Evolutionary conservation across 1,140 invertebrate genomes (phyloP).

Genomic region (Drosophila serrata): DNA sequence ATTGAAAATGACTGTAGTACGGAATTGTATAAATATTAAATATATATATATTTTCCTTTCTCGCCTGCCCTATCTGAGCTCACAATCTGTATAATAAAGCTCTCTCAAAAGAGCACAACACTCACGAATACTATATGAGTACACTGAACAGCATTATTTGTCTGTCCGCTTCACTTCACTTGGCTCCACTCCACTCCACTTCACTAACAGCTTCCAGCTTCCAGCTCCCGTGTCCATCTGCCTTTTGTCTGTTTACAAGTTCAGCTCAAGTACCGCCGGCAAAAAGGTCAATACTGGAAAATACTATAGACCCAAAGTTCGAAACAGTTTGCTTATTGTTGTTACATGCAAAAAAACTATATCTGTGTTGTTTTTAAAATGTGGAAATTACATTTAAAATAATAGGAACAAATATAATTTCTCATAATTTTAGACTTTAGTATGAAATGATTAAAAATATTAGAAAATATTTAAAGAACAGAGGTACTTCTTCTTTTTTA

Average conservation of each 20-base stretch:
- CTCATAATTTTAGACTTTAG: not conserved
- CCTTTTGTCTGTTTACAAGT: constrained; percentile 53
- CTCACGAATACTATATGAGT: not conserved
- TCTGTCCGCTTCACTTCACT: constrained; percentile 36
- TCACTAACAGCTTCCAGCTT: constrained; percentile 5
- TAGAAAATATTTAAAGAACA: too few species aligned
- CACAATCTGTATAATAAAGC: constrained; percentile 61
- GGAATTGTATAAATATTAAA: constrained; percentile 42
- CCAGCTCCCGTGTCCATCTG: constrained; percentile 32
- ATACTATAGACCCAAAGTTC: constrained; percentile 3
- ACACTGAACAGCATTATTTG: constrained; percentile 28
- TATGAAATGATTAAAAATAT: not conserved
- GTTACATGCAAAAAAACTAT: not conserved
- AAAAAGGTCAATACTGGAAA: constrained; percentile 30
- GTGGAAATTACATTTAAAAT: not conserved
- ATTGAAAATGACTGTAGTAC: constrained; percentile 46
- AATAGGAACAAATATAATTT: too few species aligned
- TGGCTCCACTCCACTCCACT: constrained; percentile 27
- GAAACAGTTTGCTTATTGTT: constrained; percentile 32
- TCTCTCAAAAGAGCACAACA: constrained; percentile 1
- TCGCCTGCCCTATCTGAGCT: constrained; percentile 48
- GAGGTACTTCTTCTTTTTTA: too few species aligned
- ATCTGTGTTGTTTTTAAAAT: not conserved
- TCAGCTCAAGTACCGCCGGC: constrained; percentile 36
- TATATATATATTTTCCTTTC: constrained; percentile 25